Base-by-base conservation (phyloP, 2,888 invertebrate species). In the Mesorhabditis sp. region DNA sequence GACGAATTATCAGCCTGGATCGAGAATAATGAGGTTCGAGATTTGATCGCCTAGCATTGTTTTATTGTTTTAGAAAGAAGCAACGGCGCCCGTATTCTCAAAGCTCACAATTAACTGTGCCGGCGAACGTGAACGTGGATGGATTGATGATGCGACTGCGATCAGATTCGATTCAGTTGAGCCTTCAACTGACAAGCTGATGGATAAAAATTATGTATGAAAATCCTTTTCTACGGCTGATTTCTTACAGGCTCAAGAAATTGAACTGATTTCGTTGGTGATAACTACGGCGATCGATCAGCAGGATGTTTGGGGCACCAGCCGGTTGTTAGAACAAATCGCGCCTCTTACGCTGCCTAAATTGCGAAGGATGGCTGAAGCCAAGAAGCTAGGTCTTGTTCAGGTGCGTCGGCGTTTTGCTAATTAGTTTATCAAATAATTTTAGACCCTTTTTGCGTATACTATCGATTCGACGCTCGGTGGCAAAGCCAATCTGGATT, bases 401-500 rank as follows among this genome's bases (percentile, higher is more conserved):
- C 58, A 50, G 58, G 58, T 50, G n/a, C 28, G 28, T 28, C 28
- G 28, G 28, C 28, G 28, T 28, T 28, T 28, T 28, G 28, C 28
- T 28, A 28, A 28, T 28, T 28, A 28, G 28, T 28, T 28, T 28
- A 50, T 2, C n/a, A 10, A 50, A 50, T 50, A 50, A 50, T 50
- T 50, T 50, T 50, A 50, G 58, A 50, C 58, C n/a, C 58, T 50
- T 50, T 50, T 50, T n/a, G 7, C 58, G n/a, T 50, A n/a, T n/a
- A 50, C 58, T 13, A 13, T n/a, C 28, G 28, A 28, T 28, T 28
- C 28, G 28, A 28, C 28, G 28, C 28, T 28, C 28, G 28, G 28
- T 28, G 28, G 28, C 28, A 28, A 28, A 28, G 28, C 28, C 28
- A 28, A 28, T 28, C 28, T 28, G 28, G 28, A 28, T 28, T 28